Base-by-base conservation (phyloP, 2,888 invertebrate species). In the Cerceris rybyensis region DNA sequence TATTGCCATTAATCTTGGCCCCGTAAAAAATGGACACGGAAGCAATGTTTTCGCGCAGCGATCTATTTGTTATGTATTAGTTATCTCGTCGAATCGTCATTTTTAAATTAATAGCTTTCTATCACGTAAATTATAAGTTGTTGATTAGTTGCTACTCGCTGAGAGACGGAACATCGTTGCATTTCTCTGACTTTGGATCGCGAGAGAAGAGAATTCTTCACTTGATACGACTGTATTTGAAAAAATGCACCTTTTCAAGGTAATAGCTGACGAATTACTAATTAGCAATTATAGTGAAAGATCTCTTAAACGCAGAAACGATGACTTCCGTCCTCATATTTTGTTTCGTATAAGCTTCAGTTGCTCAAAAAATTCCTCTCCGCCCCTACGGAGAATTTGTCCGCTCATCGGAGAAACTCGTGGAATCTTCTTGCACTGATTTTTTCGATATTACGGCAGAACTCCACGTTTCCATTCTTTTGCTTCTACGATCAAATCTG, bases 1-100 rank as follows among this genome's bases (percentile, higher is more conserved):
- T 46, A 46, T 46, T 55, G 2, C 55, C 11, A 8, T 55, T 7
- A 55, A 17, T 11, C 11, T 7, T 7, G 17, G 8, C 6, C 11
- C 11, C 11, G 7, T 13, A 58, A 60, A 9, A 57, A 69, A 58
- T 63, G 82, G 80, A 83, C 16, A 28, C 7, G 16, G n/a, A 52
- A 55, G 59, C 69, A 57, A 70, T 63, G 65, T 74, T 71, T 50
- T 80, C 69, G 61, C 75, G 66, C 65, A 50, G 64, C 75, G 65
- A 78, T 80, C 66, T 60, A 49, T 80, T 88, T 89, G 88, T 89
- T 88, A 81, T 83, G 83, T 88, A 88, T 88, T 86, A 86, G 50
- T 66, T 28, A 28, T 28, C 50, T 67, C 60, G 49, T 65, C 74
- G 60, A 28, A 61, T 41, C 41, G 41, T 55, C 16, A 46, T 43